Evolutionary conservation across 2,113 vertebrate species (phyloP), one percentile per base, ranked within the genome.

Genomic region (Crotalus horridus): DNA sequence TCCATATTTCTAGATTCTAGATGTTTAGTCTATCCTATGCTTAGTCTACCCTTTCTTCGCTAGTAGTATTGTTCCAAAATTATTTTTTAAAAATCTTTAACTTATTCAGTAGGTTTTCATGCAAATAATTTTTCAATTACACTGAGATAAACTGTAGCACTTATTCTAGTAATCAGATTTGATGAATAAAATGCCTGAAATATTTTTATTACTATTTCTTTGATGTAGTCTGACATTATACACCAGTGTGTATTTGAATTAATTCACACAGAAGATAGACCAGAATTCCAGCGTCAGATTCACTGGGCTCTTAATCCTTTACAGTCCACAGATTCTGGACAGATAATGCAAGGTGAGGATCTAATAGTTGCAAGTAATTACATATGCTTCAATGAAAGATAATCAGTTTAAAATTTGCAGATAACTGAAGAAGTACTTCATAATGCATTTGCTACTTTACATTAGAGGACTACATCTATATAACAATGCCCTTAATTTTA

Each of bases 231-330:
- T 54, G 98, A 99, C 95, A 97, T 99, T 89, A 98, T 98, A 95
- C 98, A 99, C 93, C 98, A 99, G 97, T 98, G 98, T 59, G 98
- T 98, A 1, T 98, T 98, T 95, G 98, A 98, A 94, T 96, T 98
- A 88, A 98, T 99, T 94, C 98, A 99, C 46, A 98, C 98, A 1
- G 98, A 99, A 95, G 98, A 99, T 93, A 96, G 98, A 88, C 96
- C 96, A 81, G 98, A 98, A 94, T 98, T 99, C 96, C 98, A 98
- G 39, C 97, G 97, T 56, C 98, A 98, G 94, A 97, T 99, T 26
- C 98, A 98, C 3, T 98, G 98, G 98, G 96, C 98, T 8, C 96
- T 98, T 89, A 98, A 97, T 85, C 98, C 98, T 89, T 33, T 94
- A 5, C 97, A 97, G 88, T 33, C 94, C 55, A 48, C 95, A 94